Conservation (phyloP, 1,140 invertebrate species). For the Philotrypesis tridentata region DNA sequence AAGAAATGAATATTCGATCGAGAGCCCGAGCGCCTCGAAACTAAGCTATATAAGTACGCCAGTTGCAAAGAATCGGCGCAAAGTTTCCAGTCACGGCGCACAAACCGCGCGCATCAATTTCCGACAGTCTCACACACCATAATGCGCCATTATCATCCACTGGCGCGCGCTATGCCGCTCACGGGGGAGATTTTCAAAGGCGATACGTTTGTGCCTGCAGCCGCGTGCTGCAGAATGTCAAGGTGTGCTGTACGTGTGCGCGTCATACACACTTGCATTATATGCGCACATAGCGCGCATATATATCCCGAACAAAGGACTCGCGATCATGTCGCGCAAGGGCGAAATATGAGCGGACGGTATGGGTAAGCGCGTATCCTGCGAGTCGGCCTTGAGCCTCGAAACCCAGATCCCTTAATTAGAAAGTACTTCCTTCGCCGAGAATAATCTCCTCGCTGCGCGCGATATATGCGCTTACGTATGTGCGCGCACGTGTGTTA, state of each 20-base stretch:
- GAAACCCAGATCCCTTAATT: slow-evolving; percentile 50
- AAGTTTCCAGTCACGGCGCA: too few species aligned
- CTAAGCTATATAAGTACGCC: too few species aligned
- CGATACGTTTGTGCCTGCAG: slow-evolving; percentile 31
- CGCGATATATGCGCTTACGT: too few species aligned
- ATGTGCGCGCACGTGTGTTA: not conserved
- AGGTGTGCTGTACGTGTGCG: slow-evolving; percentile 3
- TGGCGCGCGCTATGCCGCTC: not conserved
- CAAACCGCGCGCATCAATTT: too few species aligned
- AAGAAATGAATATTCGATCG: too few species aligned
- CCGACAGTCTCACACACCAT: not conserved
- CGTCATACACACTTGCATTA: not conserved
- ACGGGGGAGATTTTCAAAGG: not conserved
- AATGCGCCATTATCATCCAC: not conserved
- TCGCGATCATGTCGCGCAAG: slow-evolving; percentile 27
- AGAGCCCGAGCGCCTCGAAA: too few species aligned
- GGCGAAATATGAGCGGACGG: not conserved
- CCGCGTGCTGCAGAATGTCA: slow-evolving; percentile 40
- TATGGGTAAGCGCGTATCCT: not conserved
- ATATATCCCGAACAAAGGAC: slow-evolving; percentile 3
- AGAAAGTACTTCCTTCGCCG: slow-evolving; percentile 45
- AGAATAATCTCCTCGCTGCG: not conserved
- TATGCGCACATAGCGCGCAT: too few species aligned
- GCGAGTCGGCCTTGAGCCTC: slow-evolving; percentile 39
- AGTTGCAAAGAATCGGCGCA: too few species aligned